These are phyloP conservation scores for Gadopsis marmoratus DNA, from an alignment of 2,797 vertebrate species.

Conservation along the genomic window DNA sequence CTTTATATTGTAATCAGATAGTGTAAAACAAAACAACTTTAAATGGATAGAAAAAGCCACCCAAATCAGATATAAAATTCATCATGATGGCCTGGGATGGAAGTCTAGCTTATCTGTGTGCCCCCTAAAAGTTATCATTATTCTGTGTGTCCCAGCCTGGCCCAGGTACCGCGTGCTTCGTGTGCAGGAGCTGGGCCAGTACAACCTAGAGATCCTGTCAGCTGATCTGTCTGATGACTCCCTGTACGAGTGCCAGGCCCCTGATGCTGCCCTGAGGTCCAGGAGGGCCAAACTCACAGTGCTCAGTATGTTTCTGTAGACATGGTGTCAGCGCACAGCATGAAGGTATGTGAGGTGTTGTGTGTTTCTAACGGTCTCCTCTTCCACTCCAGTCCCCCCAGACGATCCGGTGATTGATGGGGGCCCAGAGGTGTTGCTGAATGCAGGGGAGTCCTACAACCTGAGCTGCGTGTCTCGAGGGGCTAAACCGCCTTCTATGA, in stretches of 20 bases:
- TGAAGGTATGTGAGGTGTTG: not conserved
- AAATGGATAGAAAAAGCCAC: not conserved
- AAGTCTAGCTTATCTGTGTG: not conserved
- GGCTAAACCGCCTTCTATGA: constrained; percentile 91
- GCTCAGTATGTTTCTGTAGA: constrained; percentile 77
- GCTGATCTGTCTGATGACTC: constrained; percentile 95
- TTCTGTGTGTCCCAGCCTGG: constrained; percentile 86
- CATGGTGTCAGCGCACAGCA: not conserved
- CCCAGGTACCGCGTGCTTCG: constrained; percentile 93
- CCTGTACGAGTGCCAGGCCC: constrained; percentile 95
- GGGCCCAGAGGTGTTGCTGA: constrained; percentile 91
- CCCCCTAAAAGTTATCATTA: not conserved
- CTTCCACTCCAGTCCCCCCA: constrained; percentile 87
- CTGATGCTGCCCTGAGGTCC: constrained; percentile 94
- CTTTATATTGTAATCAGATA: not conserved
- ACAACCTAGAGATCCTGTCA: constrained; percentile 94
- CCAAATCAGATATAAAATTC: not conserved
- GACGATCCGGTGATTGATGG: constrained; percentile 93
- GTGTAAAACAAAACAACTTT: not conserved
- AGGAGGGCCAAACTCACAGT: constrained; percentile 93
- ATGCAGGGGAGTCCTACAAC: constrained; percentile 91
- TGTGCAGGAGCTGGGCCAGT: constrained; percentile 90
- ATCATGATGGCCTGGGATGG: not conserved
- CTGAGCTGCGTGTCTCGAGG: constrained; percentile 92
- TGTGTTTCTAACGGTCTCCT: constrained; percentile 19